Base-by-base conservation (phyloP, 2,888 invertebrate genomes). In the Phengaris arion region DNA sequence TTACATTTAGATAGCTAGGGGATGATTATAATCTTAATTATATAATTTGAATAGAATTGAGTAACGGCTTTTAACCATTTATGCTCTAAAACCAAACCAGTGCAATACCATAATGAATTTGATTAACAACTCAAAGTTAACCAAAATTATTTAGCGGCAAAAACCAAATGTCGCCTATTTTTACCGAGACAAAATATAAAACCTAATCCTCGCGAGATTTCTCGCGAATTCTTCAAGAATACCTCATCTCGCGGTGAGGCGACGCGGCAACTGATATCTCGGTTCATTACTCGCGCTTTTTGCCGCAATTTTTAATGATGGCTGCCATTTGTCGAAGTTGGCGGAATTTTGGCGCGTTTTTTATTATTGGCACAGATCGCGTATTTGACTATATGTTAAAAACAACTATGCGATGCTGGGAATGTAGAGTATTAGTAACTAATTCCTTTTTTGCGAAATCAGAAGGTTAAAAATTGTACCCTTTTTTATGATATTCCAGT, bases 271-370 rank as follows among this genome's bases (percentile, higher is more conserved):
- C 72, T 72, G 72, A 72, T 72, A 72, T 52, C 22, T 52, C 72
- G 72, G 52, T 52, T 72, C 72, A 72, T 72, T 72, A 72, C 70
- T 51, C 51, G 70, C 72, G 72, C 72, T 64, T 64, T 64, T 64
- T 45, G 12, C 35, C 64, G 64, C 64, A 35, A 64, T 64, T 12
- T 64, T 64, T 64, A 64, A 64, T 64, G 64, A 64, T 64, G 64
- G 45, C 45, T 12, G 64, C 64, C 64, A 64, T 64, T 64, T 64
- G 35, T 64, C 45, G 64, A 64, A 45, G 48, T 48, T 48, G 48
- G 48, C 45, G 35, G 45, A 64, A 64, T 64, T 64, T 64, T 64
- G 64, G 35, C 64, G 64, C 64, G 35, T 35, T 64, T 45, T 64
- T 64, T 64, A 8, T 64, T 64, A 64, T 35, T 64, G 64, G 64